Base-by-base conservation (phyloP, 2,113 vertebrate genomes). In the Chionis minor region DNA sequence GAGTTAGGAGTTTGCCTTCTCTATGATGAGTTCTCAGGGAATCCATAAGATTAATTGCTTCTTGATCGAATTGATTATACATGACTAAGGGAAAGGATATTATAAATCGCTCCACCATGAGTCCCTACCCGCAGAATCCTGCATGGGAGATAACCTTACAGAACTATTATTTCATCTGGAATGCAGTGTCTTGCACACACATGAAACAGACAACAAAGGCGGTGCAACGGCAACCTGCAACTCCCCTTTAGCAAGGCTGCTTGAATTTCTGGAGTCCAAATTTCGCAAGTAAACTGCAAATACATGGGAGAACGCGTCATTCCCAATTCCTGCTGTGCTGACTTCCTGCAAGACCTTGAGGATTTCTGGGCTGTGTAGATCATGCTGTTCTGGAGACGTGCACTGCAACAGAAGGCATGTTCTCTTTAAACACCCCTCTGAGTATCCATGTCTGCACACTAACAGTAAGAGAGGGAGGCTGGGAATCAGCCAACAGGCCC, bases 301-400 rank as follows among this genome's bases (percentile, higher is more conserved):
- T 18, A 44, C 19, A 28, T 7, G 13, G 67, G 33, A 83, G 71
- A 61, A 65, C 23, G 42, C 0, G 0, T 38, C 18, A 18, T 44
- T 72, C 51, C n/a, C 70, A 16, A 27, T 38, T 77, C 78, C n/a
- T 3, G 7, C 71, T 69, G 33, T 33, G 73, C 91, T 81, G 54
- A 61, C 28, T 92, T 77, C 77, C 72, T 58, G 28, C 13, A 91
- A 86, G 59, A 23, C 65, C 58, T 58, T 47, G 28, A 82, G 38
- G 67, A 63, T n/a, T 74, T 83, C 65, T 47, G n/a, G 62, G 47
- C 63, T 90, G 21, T 7, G 45, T 44, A 62, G 75, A 47, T 56
- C 18, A 14, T 14, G n/a, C 56, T 66, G 54, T 42, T 85, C 70
- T 66, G 59, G 75, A 70, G 35, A n/a, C 4, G 4, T 65, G 33